Percentiles rank a stretch among this genome's conserved stretches.
These are phyloP conservation scores for Callyntrura guangdongensis DNA, from an alignment of 2,888 invertebrate species.

Conservation along the genomic window DNA sequence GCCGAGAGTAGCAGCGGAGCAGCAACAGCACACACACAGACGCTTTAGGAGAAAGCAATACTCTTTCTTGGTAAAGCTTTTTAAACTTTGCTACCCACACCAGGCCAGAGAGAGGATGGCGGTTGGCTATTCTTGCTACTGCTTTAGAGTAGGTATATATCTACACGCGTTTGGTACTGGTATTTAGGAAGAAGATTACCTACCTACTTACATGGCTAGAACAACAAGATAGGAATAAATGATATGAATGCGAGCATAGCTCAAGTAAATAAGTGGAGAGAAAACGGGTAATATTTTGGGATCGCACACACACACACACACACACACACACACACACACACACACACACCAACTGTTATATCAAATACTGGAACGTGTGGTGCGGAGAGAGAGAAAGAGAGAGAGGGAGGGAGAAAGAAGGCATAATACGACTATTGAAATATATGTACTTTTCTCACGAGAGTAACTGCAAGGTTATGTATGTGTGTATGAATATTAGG, in stretches of 20 bases:
- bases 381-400: too few species aligned
- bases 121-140: neutral
- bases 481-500: neutral
- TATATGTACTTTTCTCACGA: conserved; percentile 2
- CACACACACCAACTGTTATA: neutral
- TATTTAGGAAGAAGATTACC: conserved; percentile 13
- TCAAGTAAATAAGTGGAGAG: conserved; percentile 25
- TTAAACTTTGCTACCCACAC: conserved; percentile 14
- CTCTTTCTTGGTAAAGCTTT: neutral
- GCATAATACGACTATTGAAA: neutral
- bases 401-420: neutral
- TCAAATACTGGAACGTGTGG: too few species aligned
- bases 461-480: neutral
- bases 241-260: neutral
- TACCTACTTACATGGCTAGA: conserved; percentile 36
- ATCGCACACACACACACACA: neutral
- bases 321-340: too few species aligned
- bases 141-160: neutral
- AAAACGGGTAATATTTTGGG: neutral
- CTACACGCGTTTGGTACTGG: neutral
- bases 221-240: conserved; percentile 47
- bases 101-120: too few species aligned
- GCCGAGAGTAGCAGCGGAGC: neutral
- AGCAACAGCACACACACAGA: neutral
- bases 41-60: neutral